These are phyloP conservation scores for Phataginus tricuspis DNA, from an alignment of 2,797 vertebrate genomes.

Conservation along the genomic window DNA sequence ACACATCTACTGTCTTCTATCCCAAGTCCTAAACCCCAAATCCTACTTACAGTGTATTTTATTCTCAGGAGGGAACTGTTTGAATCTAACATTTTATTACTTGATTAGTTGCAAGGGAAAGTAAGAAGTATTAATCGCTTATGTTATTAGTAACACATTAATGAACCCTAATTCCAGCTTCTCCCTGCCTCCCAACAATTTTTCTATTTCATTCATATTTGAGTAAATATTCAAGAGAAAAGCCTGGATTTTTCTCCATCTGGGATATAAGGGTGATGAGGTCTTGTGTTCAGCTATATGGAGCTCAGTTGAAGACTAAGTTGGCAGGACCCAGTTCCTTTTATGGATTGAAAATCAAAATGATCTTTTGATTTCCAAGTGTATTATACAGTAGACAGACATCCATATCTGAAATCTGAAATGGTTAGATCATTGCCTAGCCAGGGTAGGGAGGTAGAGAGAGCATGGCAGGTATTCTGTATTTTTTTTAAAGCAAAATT, in stretches of 20 bases:
- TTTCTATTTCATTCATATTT: background rate
- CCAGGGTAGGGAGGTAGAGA: background rate
- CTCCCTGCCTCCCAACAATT: background rate
- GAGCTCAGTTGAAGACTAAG: background rate
- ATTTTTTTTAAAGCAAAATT: slow-evolving; percentile 11
- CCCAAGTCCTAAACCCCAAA: background rate
- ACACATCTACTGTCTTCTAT: background rate
- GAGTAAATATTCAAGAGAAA: background rate
- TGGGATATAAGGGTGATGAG: background rate
- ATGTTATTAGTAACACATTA: background rate
- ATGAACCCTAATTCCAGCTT: background rate
- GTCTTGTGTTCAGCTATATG: background rate
- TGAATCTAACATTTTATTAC: background rate
- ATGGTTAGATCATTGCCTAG: background rate
- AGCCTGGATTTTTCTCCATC: background rate
- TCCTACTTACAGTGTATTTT: background rate
- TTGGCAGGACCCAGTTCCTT: background rate
- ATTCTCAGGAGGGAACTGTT: background rate
- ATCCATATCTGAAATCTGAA: background rate
- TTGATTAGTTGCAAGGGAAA: background rate
- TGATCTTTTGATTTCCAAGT: background rate
- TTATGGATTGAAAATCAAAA: background rate
- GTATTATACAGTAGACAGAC: background rate
- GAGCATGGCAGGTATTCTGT: background rate
- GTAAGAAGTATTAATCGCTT: background rate